phyloP scores from a whole-genome alignment of 2,113 vertebrate genomes.

The Microcebus jonahi region DNA sequence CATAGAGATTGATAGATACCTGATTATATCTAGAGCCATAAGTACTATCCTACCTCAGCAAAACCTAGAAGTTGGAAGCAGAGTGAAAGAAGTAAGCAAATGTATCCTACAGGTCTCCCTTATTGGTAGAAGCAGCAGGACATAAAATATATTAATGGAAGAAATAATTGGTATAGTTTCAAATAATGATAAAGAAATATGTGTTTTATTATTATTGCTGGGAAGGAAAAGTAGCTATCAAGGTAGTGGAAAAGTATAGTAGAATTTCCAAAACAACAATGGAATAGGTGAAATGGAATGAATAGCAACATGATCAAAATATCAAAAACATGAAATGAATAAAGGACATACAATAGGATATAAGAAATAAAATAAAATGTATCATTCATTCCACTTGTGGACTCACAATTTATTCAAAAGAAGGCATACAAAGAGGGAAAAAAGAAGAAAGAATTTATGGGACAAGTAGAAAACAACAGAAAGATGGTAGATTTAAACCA shows the following conservation, averaged over 20 bases:
- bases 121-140: neutral
- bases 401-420: neutral
- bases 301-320: neutral
- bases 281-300: neutral
- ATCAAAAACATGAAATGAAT: neutral
- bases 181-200: neutral
- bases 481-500: constrained; percentile 7
- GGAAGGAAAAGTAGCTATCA: neutral
- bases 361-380: neutral
- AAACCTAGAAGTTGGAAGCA: neutral
- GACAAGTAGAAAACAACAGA: neutral
- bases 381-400: neutral
- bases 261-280: neutral
- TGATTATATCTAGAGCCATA: neutral
- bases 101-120: neutral
- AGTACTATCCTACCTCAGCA: neutral
- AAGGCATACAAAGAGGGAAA: neutral
- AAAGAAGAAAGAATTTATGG: neutral
- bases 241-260: neutral
- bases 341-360: neutral
- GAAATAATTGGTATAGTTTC: neutral
- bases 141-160: constrained; percentile 17
- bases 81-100: neutral
- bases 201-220: neutral
- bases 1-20: neutral